phyloP scores from a whole-genome alignment of 2,113 vertebrate genomes.

The Catharus bicknelli region DNA sequence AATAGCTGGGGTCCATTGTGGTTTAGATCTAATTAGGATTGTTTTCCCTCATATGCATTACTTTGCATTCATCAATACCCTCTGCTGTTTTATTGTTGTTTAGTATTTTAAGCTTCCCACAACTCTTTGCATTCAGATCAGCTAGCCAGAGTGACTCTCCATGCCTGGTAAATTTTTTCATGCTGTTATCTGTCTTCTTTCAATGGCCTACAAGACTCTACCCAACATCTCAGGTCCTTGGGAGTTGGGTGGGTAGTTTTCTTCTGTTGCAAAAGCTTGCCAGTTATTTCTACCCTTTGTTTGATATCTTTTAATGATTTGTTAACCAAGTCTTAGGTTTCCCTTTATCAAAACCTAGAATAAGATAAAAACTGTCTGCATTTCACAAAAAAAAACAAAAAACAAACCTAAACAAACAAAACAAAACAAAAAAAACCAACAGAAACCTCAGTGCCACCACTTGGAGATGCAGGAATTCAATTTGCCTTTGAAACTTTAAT shows the following conservation, averaged over 20 bases:
- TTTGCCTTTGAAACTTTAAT: neutral
- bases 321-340: neutral
- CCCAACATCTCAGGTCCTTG: neutral
- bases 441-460: fast-evolving
- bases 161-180: neutral
- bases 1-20: slow-evolving; percentile 44
- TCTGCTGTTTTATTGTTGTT: slow-evolving; percentile 55
- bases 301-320: neutral
- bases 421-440: no score
- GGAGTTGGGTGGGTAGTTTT: neutral
- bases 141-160: neutral
- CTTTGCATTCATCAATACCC: slow-evolving; percentile 60
- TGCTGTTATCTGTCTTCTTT: neutral
- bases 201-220: neutral
- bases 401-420: no score
- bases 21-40: slow-evolving; percentile 71
- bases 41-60: slow-evolving; percentile 55
- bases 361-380: neutral
- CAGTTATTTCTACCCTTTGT: neutral
- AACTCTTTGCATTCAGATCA: slow-evolving; percentile 25
- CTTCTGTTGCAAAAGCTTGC: neutral
- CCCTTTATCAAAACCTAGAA: neutral
- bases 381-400: neutral
- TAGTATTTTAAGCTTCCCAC: slow-evolving; percentile 19
- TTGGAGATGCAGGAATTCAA: neutral